Conservation (phyloP, 1,140 invertebrate genomes). For the Holcopasites calliopsidis region DNA sequence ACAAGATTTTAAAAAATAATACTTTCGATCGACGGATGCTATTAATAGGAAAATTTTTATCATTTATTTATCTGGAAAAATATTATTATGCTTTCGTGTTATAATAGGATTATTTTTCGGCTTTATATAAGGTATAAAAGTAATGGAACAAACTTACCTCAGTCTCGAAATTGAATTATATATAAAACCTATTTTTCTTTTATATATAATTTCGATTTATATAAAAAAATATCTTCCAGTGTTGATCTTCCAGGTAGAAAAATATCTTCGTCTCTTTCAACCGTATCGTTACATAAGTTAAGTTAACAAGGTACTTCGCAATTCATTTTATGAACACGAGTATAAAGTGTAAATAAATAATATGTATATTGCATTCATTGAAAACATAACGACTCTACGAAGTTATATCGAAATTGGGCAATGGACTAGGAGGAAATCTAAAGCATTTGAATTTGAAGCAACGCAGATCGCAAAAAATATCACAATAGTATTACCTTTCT, state of each 20-base stretch:
- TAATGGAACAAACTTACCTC: conserved; percentile 16
- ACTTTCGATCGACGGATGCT: not conserved
- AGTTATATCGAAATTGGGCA: too few species aligned
- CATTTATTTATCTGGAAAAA: not conserved
- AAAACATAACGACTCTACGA: too few species aligned
- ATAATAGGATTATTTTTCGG: not conserved
- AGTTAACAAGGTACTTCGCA: too few species aligned
- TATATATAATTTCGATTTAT: too few species aligned
- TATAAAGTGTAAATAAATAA: too few species aligned
- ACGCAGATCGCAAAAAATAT: not conserved
- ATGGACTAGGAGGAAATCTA: not conserved
- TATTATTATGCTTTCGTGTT: not conserved
- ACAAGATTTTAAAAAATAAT: not conserved
- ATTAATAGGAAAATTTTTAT: not conserved
- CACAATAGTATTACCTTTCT: conserved; percentile 46
- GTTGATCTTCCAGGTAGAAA: conserved; percentile 26
- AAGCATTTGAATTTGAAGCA: not conserved
- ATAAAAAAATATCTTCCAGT: conserved; percentile 28
- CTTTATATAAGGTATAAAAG: not conserved
- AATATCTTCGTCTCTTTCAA: not conserved
- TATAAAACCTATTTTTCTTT: too few species aligned
- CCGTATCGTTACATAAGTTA: too few species aligned
- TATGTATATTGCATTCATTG: too few species aligned
- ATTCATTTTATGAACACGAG: too few species aligned
- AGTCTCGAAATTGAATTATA: too few species aligned